phyloP scores from a whole-genome alignment of 1,140 invertebrate species.

The Triops cancriformis region DNA sequence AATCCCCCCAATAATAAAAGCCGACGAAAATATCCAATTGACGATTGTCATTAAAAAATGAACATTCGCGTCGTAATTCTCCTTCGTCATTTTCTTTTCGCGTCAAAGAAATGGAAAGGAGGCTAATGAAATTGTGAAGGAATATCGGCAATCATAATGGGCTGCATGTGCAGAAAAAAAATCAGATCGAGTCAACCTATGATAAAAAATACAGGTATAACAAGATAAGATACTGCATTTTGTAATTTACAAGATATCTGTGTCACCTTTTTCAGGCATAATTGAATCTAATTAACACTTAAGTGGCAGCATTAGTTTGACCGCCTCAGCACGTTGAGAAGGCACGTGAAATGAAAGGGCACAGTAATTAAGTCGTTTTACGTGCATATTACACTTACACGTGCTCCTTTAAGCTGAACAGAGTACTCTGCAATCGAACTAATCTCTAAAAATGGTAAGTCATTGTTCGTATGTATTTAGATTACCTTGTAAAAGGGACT shows the following conservation, averaged over 20 bases:
- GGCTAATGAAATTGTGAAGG: not conserved
- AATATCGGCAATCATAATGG: not conserved
- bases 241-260: too few relatives aligned
- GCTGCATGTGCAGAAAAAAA: not conserved
- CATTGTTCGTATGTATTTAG: not conserved
- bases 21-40: constrained; percentile 32
- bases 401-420: not conserved
- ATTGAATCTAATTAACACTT: too few relatives aligned
- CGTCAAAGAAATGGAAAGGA: not conserved
- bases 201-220: not conserved
- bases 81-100: not conserved
- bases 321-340: too few relatives aligned
- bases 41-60: constrained; percentile 7
- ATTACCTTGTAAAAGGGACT: not conserved
- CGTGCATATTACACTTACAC: not conserved
- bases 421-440: not conserved
- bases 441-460: not conserved
- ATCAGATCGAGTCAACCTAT: not conserved
- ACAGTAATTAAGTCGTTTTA: not conserved
- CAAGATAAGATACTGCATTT: too few relatives aligned
- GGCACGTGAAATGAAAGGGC: too few relatives aligned
- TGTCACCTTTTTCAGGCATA: too few relatives aligned
- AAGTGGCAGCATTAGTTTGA: too few relatives aligned
- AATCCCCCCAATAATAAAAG: constrained; percentile 87
- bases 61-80: not conserved